These are phyloP conservation scores for Linnaemya tessellans DNA, from an alignment of 2,888 invertebrate genomes.

Conservation along the genomic window DNA sequence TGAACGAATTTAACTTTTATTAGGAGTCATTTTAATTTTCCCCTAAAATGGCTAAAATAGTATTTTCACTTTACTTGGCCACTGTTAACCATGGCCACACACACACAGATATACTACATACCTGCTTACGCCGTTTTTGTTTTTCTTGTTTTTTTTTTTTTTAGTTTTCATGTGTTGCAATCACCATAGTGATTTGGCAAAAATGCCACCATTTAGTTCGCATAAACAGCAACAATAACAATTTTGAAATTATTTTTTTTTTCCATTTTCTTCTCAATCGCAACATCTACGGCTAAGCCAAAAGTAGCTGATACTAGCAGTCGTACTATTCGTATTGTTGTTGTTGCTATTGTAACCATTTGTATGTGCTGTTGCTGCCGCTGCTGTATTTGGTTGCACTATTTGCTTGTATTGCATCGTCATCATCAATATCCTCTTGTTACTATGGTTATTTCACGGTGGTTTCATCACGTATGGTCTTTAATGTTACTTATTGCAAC, in stretches of 20 bases:
- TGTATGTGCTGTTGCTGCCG: slow-evolving; percentile 34
- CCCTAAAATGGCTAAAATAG: no score
- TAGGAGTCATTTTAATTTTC: no score
- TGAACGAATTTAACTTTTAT: no score
- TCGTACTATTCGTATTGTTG: neutral
- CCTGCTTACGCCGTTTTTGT: neutral
- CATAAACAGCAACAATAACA: slow-evolving; percentile 41
- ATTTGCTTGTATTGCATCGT: slow-evolving; percentile 52
- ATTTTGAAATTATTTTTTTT: slow-evolving; percentile 15
- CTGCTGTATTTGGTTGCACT: slow-evolving; percentile 32
- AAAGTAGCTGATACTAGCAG: slow-evolving; percentile 17
- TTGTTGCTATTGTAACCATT: slow-evolving; percentile 13
- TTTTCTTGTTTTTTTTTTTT: neutral
- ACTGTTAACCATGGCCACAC: neutral
- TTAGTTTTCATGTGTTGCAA: slow-evolving; percentile 42
- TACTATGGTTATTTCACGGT: slow-evolving; percentile 67
- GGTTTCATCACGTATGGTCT: slow-evolving; percentile 67
- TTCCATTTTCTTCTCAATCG: slow-evolving; percentile 34
- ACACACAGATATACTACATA: neutral
- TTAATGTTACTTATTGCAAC: slow-evolving; percentile 65
- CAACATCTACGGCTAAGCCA: slow-evolving; percentile 15
- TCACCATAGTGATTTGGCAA: slow-evolving; percentile 60
- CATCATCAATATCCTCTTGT: slow-evolving; percentile 67
- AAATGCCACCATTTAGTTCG: slow-evolving; percentile 47
- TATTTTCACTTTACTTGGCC: neutral